Base-by-base conservation (phyloP, 1,140 invertebrate genomes). In the Tetramorium parvispinum region DNA sequence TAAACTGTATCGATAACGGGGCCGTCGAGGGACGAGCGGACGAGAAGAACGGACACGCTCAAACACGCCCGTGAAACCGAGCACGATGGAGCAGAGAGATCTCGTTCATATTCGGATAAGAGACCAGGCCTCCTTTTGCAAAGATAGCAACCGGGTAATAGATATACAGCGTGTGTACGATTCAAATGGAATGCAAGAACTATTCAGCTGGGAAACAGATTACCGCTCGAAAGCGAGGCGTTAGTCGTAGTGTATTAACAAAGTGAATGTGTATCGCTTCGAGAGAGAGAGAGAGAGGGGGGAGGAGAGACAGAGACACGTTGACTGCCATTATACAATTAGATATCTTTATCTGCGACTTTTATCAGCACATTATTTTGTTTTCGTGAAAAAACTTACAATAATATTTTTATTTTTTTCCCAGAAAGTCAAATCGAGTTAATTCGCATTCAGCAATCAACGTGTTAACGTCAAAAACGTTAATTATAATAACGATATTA, bases 1-100 rank as follows among this genome's bases (percentile, higher is more conserved):
- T 88, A 89, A 89, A 78, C 49, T 73, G 71, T 89, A 87, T 85
- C 86, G 88, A 87, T 89, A 86, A 85, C 68, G 53, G n/a, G 53
- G 40, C 57, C 77, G 37, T 8, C 49, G 43, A 11, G 18, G 63
- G 53, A 73, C 66, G 79, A 79, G 70, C 55, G 87, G 70, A 77
- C 21, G 65, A 32, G 66, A 43, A 27, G 57, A 65, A 40, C n/a
- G 53, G 13, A 40, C 32, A 32, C 1, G 40, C 24, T 78, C 32
- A 55, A 83, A 59, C 79, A 73, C 73, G 51, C 37, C 79, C 66
- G 79, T 37, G 68, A 83, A 83, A 83, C 24, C 53, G 37, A 73
- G 68, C 21, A 85, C 81, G 82, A 71, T 53, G 78, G 51, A 43
- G 46, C 51, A 61, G 8, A 43, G 78, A 87, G 73, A 85, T 85